Evolutionary conservation across 2,113 vertebrate species (phyloP), one percentile per base, ranked within the genome.

Genomic region (Danionella cerebrum): DNA sequence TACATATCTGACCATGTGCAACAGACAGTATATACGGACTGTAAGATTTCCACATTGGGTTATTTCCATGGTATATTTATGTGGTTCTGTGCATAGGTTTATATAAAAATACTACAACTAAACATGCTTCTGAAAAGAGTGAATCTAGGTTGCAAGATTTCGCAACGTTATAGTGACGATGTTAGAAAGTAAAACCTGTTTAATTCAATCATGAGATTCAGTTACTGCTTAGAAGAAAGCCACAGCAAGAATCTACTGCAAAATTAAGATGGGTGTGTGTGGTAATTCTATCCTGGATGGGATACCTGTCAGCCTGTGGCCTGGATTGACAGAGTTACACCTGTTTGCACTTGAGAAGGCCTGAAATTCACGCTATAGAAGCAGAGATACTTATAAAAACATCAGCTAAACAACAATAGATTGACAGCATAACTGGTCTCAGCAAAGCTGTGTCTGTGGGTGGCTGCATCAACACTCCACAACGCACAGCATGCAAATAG

Each of bases 271-370:
- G 80, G 82, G 70, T 38, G 75, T 65, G 60, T 74, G 53, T 47
- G 66, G 82, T 75, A 86, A 86, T 62, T 67, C 39, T 72, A 87
- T 48, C 74, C 79, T 54, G 10, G 9, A 22, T 52, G 64, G 8
- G 51, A 82, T 59, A 70, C 41, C 53, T 65, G 71, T 68, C 44
- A 70, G 55, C 50, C 57, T 69, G 35, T 65, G 67, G 57, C 74
- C 76, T 64, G 73, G 24, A 75, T 78, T 65, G 67, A 54, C 62
- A 33, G 36, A 60, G 76, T 73, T 72, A 62, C 42, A 68, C 58
- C 57, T 63, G 47, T 69, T 71, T n/a, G n/a, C n/a, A n/a, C n/a
- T n/a, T n/a, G n/a, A 13, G 38, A 73, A 42, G 41, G 19, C 24
- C 27, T 7, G 16, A 22, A 58, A 60, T 41, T 11, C 24, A 64